Evolutionary conservation across 2,113 vertebrate species (phyloP).

Genomic region (Mus musculus): DNA sequence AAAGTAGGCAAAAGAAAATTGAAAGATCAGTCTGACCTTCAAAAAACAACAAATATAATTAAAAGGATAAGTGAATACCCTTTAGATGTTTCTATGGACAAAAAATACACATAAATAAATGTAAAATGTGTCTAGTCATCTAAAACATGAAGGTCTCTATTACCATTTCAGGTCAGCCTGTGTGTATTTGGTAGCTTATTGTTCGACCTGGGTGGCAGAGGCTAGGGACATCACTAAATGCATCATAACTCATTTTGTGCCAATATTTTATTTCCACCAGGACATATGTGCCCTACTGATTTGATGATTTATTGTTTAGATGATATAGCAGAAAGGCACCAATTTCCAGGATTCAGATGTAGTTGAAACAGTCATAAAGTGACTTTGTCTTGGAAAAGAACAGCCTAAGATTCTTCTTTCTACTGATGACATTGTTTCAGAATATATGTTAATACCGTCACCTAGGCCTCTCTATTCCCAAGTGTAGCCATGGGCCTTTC

Average conservation of each 20-base stretch:
- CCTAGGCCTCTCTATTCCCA: neutral
- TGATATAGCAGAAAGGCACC: neutral
- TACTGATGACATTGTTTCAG: neutral
- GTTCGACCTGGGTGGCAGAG: neutral
- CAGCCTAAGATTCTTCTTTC: fast-evolving
- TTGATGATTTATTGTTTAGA: neutral
- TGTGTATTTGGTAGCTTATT: neutral
- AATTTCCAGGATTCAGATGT: neutral
- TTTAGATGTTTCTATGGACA: neutral
- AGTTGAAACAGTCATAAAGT: neutral
- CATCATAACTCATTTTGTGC: neutral
- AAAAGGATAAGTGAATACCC: neutral
- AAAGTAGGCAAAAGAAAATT: conserved; percentile 26
- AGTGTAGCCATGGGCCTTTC: too few species aligned
- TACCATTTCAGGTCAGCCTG: neutral
- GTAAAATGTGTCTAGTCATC: neutral
- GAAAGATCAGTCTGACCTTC: neutral
- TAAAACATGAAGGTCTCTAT: neutral
- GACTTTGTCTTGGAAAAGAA: neutral
- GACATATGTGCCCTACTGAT: neutral
- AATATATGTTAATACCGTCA: fast-evolving
- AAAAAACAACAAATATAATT: neutral
- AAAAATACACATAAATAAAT: neutral
- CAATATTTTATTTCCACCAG: neutral
- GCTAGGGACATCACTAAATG: neutral